phyloP scores from a whole-genome alignment of 2,797 vertebrate species.

The Pogoniulus pusillus region DNA sequence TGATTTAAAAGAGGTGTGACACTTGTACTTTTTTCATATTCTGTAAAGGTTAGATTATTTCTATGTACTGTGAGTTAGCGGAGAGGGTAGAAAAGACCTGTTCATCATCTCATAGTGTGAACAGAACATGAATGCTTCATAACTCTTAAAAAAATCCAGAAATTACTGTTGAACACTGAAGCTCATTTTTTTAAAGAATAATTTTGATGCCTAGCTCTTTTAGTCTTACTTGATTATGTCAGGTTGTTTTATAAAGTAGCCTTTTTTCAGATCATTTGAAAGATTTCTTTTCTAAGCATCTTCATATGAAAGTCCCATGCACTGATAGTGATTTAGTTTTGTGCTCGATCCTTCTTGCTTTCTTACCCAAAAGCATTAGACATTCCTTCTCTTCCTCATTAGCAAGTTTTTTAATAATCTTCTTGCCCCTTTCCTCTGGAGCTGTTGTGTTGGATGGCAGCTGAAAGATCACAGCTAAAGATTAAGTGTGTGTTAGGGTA shows the following conservation, averaged over 20 bases:
- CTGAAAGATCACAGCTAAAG: neutral
- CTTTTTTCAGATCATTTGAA: neutral
- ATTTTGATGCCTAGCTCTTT: neutral
- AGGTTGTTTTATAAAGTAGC: neutral
- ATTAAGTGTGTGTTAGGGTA: conserved; percentile 17
- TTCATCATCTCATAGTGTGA: neutral
- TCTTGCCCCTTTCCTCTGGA: neutral
- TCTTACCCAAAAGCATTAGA: neutral
- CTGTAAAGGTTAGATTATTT: neutral
- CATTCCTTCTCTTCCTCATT: neutral
- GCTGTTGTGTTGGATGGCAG: neutral
- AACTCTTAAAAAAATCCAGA: neutral
- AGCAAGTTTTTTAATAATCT: neutral
- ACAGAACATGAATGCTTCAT: neutral
- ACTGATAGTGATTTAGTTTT: neutral
- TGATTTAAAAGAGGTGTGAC: neutral
- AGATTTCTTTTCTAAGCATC: neutral
- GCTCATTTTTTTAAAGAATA: neutral
- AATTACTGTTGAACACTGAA: neutral
- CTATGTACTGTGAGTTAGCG: neutral
- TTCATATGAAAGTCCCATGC: neutral
- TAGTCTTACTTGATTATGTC: neutral
- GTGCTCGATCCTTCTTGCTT: neutral
- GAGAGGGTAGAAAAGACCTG: neutral
- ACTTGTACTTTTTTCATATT: neutral